Conservation (phyloP, 2,113 vertebrate species). For the Macrotis lagotis region DNA sequence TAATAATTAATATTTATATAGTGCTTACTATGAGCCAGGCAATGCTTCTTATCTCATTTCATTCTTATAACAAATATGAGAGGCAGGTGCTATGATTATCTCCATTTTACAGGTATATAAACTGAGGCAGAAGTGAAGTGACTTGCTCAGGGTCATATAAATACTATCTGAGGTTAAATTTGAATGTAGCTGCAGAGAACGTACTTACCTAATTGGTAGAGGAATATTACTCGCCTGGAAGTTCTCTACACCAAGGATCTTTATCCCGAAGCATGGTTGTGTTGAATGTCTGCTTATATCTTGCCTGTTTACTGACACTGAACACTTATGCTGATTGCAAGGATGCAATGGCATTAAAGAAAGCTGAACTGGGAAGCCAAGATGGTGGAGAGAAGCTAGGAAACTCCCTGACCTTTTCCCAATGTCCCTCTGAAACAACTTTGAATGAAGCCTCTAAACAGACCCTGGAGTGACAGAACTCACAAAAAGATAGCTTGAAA, state of each 20-base stretch:
- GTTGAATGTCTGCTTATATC: background rate
- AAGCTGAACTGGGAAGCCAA: background rate
- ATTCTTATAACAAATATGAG: background rate
- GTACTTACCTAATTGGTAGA: background rate
- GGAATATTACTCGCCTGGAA: background rate
- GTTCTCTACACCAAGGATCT: background rate
- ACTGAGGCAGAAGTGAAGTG: background rate
- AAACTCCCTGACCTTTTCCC: too few relatives aligned
- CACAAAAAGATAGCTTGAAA: too few relatives aligned
- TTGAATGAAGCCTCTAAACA: too few relatives aligned
- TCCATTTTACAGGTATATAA: background rate
- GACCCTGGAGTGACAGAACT: too few relatives aligned
- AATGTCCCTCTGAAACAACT: too few relatives aligned
- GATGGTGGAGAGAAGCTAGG: too few relatives aligned
- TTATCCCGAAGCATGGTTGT: background rate
- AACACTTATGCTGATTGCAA: background rate
- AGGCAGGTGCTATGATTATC: background rate
- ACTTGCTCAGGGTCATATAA: background rate
- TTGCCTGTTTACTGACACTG: background rate
- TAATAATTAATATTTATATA: background rate
- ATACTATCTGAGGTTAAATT: background rate
- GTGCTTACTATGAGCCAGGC: background rate
- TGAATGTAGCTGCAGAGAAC: background rate
- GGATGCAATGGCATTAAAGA: background rate
- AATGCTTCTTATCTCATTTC: background rate